A percentile compares a stretch with the other conserved stretches of the same genome.
Conservation (phyloP, 2,113 vertebrate genomes). For the Bombycilla garrulus region DNA sequence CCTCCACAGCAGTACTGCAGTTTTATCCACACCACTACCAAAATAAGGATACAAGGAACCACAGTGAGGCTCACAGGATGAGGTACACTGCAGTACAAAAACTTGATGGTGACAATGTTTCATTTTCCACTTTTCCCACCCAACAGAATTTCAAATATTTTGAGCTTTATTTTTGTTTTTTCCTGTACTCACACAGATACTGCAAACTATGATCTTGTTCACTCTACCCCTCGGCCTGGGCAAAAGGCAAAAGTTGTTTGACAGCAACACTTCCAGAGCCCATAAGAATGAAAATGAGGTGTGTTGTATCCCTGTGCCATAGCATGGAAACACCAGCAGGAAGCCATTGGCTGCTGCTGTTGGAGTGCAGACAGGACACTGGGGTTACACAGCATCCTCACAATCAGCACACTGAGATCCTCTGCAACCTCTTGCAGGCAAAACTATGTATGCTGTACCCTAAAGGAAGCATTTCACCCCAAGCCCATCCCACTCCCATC, state of each 20-base stretch:
- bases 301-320: neutral
- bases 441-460: fast-evolving
- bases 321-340: neutral
- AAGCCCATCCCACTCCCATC: neutral
- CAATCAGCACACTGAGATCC: neutral
- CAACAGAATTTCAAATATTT: neutral
- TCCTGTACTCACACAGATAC: neutral
- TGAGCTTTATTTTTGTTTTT: neutral
- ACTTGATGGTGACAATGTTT: neutral
- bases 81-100: neutral
- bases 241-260: neutral
- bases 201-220: neutral
- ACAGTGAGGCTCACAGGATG: neutral
- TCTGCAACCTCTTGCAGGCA: neutral
- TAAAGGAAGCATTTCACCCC: neutral
- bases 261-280: neutral
- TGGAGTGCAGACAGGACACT: neutral
- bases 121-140: neutral
- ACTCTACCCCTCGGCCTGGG: neutral
- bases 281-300: neutral
- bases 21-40: neutral
- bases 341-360: neutral
- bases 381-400: neutral
- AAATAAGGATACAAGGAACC: neutral
- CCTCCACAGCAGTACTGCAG: neutral